Evolutionary conservation across 2,888 invertebrate genomes (phyloP).

Genomic region (Ornithoptera alexandrae): DNA sequence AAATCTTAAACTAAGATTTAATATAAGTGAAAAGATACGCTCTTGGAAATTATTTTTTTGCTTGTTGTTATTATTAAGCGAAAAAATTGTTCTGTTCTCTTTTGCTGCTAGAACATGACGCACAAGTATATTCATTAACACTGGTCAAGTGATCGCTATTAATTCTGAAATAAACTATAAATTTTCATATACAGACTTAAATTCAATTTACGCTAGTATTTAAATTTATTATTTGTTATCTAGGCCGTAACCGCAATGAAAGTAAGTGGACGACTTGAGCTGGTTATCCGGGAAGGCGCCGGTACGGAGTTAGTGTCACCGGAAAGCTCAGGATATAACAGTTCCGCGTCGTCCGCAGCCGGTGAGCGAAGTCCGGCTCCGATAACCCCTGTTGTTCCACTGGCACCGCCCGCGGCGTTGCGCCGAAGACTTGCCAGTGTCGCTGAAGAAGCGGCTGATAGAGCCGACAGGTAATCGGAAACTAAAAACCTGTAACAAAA

Average conservation of each 20-base stretch:
- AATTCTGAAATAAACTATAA: no score
- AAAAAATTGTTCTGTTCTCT: no score
- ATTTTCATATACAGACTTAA: no score
- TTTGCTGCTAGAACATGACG: no score
- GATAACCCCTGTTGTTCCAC: slow-evolving; percentile 46
- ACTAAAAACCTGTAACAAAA: not conserved
- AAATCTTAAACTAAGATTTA: no score
- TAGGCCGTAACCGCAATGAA: slow-evolving; percentile 91
- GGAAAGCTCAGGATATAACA: slow-evolving; percentile 91
- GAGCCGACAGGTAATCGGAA: slow-evolving; percentile 74
- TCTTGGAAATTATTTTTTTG: no score
- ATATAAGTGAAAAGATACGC: no score
- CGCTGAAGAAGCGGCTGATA: slow-evolving; percentile 84
- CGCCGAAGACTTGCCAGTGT: slow-evolving; percentile 85
- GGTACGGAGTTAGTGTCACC: slow-evolving; percentile 90
- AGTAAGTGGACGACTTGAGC: slow-evolving; percentile 86
- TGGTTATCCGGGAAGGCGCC: slow-evolving; percentile 87
- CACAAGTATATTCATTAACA: no score
- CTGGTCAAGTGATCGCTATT: no score
- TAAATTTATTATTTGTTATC: not conserved
- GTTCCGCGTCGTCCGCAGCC: slow-evolving; percentile 90
- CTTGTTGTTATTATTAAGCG: no score
- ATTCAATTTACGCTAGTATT: no score
- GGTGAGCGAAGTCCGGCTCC: slow-evolving; percentile 84
- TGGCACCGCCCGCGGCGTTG: slow-evolving; percentile 82